These are phyloP conservation scores for Calliphora vicina DNA, from an alignment of 1,140 invertebrate species.

Conservation along the genomic window DNA sequence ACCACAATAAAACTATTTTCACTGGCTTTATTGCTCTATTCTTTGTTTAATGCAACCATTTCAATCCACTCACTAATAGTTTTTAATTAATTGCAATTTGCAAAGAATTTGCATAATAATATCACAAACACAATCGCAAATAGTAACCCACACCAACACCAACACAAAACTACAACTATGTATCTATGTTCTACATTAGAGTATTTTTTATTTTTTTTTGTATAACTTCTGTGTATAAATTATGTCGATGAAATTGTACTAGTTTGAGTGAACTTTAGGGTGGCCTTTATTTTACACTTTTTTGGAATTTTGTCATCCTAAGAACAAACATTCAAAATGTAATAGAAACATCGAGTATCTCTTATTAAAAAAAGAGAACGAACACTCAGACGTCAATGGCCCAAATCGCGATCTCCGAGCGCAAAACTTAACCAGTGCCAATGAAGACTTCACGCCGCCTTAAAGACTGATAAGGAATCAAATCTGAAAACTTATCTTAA, in stretches of 20 bases:
- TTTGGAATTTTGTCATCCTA: background rate
- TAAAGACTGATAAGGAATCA: too few species aligned
- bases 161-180: background rate
- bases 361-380: too few species aligned
- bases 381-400: too few species aligned
- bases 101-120: constrained; percentile 30
- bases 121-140: background rate
- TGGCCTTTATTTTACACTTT: too few species aligned
- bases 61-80: constrained; percentile 29
- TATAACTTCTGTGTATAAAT: background rate
- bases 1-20: too few species aligned
- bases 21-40: background rate
- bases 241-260: background rate
- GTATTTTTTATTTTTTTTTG: background rate
- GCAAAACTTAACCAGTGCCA: too few species aligned
- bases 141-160: background rate
- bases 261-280: background rate
- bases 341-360: too few species aligned
- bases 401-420: too few species aligned
- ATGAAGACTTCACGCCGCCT: too few species aligned
- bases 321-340: too few species aligned
- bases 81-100: constrained; percentile 32
- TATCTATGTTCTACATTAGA: background rate
- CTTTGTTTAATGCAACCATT: constrained; percentile 13
- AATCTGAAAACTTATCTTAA: too few species aligned